phyloP scores from a whole-genome alignment of 2,888 invertebrate species.

The Drosophila lacicola region DNA sequence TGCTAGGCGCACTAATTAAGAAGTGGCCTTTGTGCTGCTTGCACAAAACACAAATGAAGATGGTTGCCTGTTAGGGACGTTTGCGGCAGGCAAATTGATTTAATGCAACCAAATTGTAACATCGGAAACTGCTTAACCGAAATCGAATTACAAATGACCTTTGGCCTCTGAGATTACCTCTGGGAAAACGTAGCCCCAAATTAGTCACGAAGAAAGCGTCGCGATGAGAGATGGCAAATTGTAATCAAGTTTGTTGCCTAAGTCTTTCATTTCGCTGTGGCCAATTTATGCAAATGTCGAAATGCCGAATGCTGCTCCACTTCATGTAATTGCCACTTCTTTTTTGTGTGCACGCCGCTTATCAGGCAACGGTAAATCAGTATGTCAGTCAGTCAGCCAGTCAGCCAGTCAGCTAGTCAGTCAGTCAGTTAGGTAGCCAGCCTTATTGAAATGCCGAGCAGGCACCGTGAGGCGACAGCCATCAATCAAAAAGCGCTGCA shows the following conservation, averaged over 20 bases:
- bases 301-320: constrained; percentile 70
- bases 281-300: constrained; percentile 72
- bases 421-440: constrained; percentile 30
- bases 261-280: constrained; percentile 58
- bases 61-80: constrained; percentile 10
- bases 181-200: constrained; percentile 67
- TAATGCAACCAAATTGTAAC: constrained; percentile 69
- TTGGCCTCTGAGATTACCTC: constrained; percentile 45
- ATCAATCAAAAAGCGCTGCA: constrained; percentile 73
- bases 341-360: constrained; percentile 37
- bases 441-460: constrained; percentile 69
- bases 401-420: constrained; percentile 30
- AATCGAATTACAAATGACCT: constrained; percentile 62
- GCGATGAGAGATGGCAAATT: constrained; percentile 34
- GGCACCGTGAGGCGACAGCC: constrained; percentile 75
- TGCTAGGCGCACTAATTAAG: constrained; percentile 53
- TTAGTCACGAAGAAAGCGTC: constrained; percentile 74
- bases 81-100: constrained; percentile 56
- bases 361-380: constrained; percentile 75
- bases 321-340: constrained; percentile 73
- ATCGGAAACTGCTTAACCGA: constrained; percentile 62
- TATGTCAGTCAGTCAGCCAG: constrained; percentile 56
- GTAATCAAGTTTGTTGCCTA: constrained; percentile 70
- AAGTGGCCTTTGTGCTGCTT: constrained; percentile 46
- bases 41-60: background rate